These are phyloP conservation scores for Melanotaenia trifasciata DNA, from an alignment of 2,797 vertebrate species.

Conservation along the genomic window DNA sequence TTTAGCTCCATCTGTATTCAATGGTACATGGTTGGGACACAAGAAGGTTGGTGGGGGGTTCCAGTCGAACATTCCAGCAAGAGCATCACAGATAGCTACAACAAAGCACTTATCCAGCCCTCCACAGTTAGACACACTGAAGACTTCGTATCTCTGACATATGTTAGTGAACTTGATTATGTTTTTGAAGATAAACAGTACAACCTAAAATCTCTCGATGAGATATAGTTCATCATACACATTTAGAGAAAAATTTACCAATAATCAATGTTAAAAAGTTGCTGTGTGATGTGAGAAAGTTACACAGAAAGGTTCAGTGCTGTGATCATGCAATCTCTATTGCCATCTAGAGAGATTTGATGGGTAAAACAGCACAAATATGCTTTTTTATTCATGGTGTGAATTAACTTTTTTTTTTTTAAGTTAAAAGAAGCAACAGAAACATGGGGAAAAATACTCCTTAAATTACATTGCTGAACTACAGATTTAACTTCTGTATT, in stretches of 20 bases:
- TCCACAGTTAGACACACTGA: constrained; percentile 35
- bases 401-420: neutral
- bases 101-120: constrained; percentile 32
- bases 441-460: neutral
- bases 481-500: neutral
- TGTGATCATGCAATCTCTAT: constrained; percentile 53
- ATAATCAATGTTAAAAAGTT: constrained; percentile 19
- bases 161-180: neutral
- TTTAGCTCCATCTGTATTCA: constrained; percentile 73
- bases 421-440: neutral
- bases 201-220: neutral
- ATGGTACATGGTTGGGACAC: constrained; percentile 66
- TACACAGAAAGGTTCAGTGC: neutral
- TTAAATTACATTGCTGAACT: constrained; percentile 10
- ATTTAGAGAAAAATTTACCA: constrained; percentile 7
- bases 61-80: constrained; percentile 66
- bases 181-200: neutral
- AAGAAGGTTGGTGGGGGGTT: constrained; percentile 44
- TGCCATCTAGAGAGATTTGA: constrained; percentile 70
- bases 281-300: constrained; percentile 5
- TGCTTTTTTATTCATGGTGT: neutral
- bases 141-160: constrained; percentile 13
- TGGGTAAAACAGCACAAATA: constrained; percentile 18
- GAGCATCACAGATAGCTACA: constrained; percentile 60
- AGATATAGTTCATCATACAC: neutral